Percentiles rank a stretch among this genome's conserved stretches.
Conservation (phyloP, 2,797 vertebrate species). For the Enteromius thamalakanensis region DNA sequence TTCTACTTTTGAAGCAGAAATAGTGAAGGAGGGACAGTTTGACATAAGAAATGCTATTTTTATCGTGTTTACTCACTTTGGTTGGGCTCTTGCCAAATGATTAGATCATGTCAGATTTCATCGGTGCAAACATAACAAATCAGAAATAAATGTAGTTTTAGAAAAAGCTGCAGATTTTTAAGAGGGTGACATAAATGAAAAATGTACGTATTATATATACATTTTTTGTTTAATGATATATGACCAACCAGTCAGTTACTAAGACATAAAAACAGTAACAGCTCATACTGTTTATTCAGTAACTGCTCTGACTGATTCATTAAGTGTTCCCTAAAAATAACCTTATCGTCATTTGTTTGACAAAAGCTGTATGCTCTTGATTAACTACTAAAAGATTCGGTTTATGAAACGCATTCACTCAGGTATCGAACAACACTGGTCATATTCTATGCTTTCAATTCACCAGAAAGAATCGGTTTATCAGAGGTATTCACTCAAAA, state of each 20-base stretch:
- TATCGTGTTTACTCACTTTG: background rate
- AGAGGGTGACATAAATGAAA: background rate
- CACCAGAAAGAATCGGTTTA: background rate
- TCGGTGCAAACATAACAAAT: background rate
- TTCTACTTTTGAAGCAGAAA: background rate
- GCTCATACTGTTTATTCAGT: background rate
- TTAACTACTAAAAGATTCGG: background rate
- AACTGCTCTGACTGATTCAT: background rate
- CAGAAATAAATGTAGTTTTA: background rate
- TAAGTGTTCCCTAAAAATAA: background rate
- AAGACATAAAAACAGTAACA: background rate
- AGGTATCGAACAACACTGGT: background rate
- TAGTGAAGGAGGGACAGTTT: background rate
- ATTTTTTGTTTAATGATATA: background rate
- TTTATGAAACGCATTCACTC: background rate
- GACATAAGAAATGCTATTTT: slow-evolving; percentile 2
- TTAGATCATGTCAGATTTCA: slow-evolving; percentile 16
- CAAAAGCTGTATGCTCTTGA: too few relatives aligned
- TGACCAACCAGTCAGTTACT: background rate
- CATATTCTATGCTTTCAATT: background rate
- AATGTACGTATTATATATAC: too few relatives aligned
- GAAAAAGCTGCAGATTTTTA: background rate
- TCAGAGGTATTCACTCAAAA: too few relatives aligned
- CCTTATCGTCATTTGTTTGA: background rate
- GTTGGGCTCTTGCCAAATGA: background rate